Evolutionary conservation across 2,797 vertebrate genomes (phyloP).

Genomic region (Lindbergichthys nudifrons): DNA sequence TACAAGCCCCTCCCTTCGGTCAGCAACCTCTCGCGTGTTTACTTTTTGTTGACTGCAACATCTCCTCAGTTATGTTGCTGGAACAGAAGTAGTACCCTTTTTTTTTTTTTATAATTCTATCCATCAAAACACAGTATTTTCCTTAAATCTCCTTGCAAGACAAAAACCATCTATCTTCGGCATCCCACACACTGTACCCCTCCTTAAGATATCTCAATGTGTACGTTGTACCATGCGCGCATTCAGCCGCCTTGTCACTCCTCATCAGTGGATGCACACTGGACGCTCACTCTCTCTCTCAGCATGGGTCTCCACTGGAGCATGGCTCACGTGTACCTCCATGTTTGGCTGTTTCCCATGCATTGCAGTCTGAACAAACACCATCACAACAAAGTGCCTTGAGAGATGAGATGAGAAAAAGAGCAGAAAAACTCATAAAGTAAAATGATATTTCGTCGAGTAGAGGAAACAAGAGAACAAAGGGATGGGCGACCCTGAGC

Average conservation of each 20-base stretch:
- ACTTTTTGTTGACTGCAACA: conserved; percentile 14
- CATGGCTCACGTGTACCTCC: conserved; percentile 47
- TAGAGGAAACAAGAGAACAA: conserved; percentile 12
- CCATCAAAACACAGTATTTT: not conserved
- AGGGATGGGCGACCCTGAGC: not conserved
- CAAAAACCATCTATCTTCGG: not conserved
- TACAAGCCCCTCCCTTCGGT: conserved; percentile 32
- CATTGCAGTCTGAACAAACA: conserved; percentile 26
- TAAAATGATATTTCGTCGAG: not conserved
- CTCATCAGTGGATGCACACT: conserved; percentile 49
- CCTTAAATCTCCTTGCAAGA: not conserved
- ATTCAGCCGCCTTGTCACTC: conserved; percentile 34
- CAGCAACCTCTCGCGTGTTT: not conserved
- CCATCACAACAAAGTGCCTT: conserved; percentile 10
- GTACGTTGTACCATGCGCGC: not conserved
- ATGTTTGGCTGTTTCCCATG: conserved; percentile 1
- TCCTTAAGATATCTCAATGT: not conserved
- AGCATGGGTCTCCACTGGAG: conserved; percentile 12
- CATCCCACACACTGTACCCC: not conserved
- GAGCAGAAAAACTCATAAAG: not conserved
- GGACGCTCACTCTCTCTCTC: conserved; percentile 22
- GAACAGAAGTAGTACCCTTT: not conserved
- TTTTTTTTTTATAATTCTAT: not conserved
- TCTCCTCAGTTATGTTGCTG: not conserved
- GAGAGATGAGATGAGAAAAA: not conserved